Evolutionary conservation across 1,140 invertebrate genomes (phyloP), one percentile per base, ranked within the genome.

Genomic region (Drosophila arawakana): DNA sequence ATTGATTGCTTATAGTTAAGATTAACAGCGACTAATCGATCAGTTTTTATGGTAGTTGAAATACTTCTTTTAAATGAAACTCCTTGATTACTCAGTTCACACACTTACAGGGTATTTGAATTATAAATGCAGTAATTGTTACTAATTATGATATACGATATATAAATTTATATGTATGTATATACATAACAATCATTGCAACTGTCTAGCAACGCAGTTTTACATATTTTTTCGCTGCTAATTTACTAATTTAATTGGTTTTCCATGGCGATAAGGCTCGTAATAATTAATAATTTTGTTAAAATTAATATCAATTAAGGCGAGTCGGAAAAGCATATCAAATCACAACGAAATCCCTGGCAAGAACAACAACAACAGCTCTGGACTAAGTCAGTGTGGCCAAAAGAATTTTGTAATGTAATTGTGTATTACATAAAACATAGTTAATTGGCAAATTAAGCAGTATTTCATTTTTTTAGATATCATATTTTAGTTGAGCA

Each of bases 281-380:
- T 21, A 47, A 65, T 66, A 66, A 68, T 70, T 67, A 54, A 81
- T 80, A 80, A 76, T 77, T 65, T 71, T 66, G 47, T 76, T 30
- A 47, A 73, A 69, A 83, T 85, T 81, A 77, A 85, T 80, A 66
- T 69, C 65, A 71, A 82, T 78, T 73, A 80, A 41, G 50, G 61
- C 57, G 78, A 57, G 74, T 74, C 46, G 57, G 60, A 60, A 46
- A 8, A 52, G 54, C 67, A 37, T 44, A 41, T 58, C 54, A 78
- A 78, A 78, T 44, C 43, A 47, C 58, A 43, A 57, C 13, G 11
- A 21, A 18, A 41, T 39, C 18, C 18, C 15, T 15, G 15, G 15
- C 15, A 15, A 15, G 15, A 15, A 43, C 10, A 41, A 25, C 54
- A 7, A 21, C 25, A 34, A 8, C 13, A 13, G n/a, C 15, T 11